Evolutionary conservation across 2,113 vertebrate species (phyloP), one percentile per base, ranked within the genome.

Genomic region (Tenrec ecaudatus): DNA sequence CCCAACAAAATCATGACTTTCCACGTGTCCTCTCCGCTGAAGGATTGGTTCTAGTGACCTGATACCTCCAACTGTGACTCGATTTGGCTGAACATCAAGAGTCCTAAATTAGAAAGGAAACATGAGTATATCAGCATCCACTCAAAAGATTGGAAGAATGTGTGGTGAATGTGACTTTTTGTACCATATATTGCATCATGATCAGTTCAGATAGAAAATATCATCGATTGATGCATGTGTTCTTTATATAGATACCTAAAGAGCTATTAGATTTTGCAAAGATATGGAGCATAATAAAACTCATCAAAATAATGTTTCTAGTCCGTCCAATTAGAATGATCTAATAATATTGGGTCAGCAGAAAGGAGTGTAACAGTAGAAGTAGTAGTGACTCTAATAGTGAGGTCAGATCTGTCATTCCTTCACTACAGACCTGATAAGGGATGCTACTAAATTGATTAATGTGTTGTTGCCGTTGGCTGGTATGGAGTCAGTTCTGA

Each of bases 1-100:
- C 94, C 99, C 99, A 4, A 99, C 98, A 91, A 99, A 99, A 97
- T 99, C 99, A 38, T 99, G 99, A 88, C 99, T 99, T 97, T 99
- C 98, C 95, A 99, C 98, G 76, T 99, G 99, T 87, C 99, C 99
- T 92, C 97, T 98, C n/a, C 99, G 98, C 95, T 99, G 99, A 93
- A 99, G 98, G 97, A 99, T 96, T 17, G 99, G 98, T 58, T 99
- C 99, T 60, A 99, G 91, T 0, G 99, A 99, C 92, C 98, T 97
- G 96, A 99, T 98, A 23, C 99, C 99, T 38, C 99, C 99, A 27
- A 99, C 99, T 3, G 99, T 99, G 92, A 99, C 98, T 96, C 98
- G 97, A 95, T 99, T 99, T 62, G 99, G 99, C 96, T 99, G 99
- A 29, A 99, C 99, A 14, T 99, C 99, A 0, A 99, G 98, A 64